Base-by-base conservation (phyloP, 2,113 vertebrate species). In the Morone chrysops region DNA sequence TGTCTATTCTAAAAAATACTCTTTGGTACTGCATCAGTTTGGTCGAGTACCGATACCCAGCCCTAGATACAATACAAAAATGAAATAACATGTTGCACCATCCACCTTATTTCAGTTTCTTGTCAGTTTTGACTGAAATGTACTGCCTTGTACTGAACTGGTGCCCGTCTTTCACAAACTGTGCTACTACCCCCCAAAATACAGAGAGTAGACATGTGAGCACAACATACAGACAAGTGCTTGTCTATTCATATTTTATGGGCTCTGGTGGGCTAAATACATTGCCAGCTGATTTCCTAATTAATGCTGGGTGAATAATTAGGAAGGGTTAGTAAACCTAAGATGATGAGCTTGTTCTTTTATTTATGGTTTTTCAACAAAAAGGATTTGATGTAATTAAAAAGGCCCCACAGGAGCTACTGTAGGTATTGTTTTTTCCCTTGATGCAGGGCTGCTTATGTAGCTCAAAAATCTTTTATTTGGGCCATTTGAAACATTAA, bases 301-400 rank as follows among this genome's bases (percentile, higher is more conserved):
- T 91, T 91, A 90, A 84, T 61, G 62, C 38, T 12, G 13, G 41
- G 75, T 91, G 78, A 91, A 92, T 84, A 87, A 90, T 85, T 85
- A 75, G 89, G 78, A 73, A 70, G 77, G 68, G 80, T 73, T 75
- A 63, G 85, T 87, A 83, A 84, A 90, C 83, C 70, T 61, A 67
- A 74, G 75, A 89, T 73, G 81, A 90, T 80, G 45, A 90, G 83
- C 78, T 59, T 75, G 85, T 81, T 87, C 67, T 89, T 92, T 91
- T 90, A 90, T 91, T 91, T 72, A 92, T 86, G 76, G 17, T 75
- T 81, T 89, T 84, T 67, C 53, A 70, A 82, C 66, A 89, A 88
- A 89, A 75, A 76, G 25, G 72, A 59, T 77, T 82, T 62, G 12
- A 22, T 70, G 79, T 81, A 61, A 89, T 80, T 86, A 81, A 81